Evolutionary conservation across 1,140 invertebrate species (phyloP).

Genomic region (Cyclargus thomasi): DNA sequence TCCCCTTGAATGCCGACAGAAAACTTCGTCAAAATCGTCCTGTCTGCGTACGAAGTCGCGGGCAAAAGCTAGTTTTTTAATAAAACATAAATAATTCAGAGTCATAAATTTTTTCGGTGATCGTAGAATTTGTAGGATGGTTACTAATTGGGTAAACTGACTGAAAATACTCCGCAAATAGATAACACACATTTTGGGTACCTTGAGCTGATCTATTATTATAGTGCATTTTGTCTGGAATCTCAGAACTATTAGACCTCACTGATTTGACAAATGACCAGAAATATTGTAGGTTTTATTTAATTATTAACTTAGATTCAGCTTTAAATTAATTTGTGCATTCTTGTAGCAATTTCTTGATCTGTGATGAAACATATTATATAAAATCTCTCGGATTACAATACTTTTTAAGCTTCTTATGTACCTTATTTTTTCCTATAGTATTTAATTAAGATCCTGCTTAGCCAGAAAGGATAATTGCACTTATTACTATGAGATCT

Average conservation of each 20-base stretch:
- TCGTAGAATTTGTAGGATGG: not conserved
- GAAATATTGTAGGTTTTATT: slow-evolving; percentile 1
- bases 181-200: not conserved
- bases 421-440: not conserved
- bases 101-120: not conserved
- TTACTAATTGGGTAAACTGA: not conserved
- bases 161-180: slow-evolving; percentile 6
- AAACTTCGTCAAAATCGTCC: no score
- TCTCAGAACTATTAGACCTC: slow-evolving; percentile 14
- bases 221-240: slow-evolving; percentile 18
- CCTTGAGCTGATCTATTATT: not conserved
- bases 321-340: slow-evolving; percentile 4
- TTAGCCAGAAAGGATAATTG: not conserved
- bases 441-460: not conserved
- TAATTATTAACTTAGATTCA: not conserved
- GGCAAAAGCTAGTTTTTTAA: no score
- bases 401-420: not conserved
- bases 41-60: no score
- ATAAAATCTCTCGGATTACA: not conserved
- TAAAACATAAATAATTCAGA: not conserved
- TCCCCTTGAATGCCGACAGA: no score
- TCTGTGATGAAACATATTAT: not conserved
- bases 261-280: slow-evolving; percentile 18
- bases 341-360: not conserved
- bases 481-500: not conserved